Evolutionary conservation across 2,113 vertebrate genomes (phyloP).

Genomic region (Syngnathus floridae): DNA sequence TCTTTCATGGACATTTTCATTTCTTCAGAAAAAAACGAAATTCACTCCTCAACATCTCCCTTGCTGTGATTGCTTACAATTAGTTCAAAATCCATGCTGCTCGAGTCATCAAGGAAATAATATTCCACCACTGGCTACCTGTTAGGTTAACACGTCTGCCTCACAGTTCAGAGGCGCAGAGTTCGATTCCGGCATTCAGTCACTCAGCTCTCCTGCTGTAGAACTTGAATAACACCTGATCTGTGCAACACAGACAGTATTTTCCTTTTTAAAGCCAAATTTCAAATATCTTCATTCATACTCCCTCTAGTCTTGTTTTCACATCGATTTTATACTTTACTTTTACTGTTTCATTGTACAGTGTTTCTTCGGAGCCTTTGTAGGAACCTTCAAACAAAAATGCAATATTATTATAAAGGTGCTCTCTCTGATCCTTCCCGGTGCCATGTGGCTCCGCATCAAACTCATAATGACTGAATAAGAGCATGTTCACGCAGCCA

Average conservation of each 20-base stretch:
- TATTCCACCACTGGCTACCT: too few species aligned
- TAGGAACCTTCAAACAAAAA: neutral
- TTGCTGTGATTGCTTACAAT: neutral
- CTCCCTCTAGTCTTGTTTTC: neutral
- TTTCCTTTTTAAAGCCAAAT: neutral
- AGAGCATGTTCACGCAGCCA: slow-evolving; percentile 2
- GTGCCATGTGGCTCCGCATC: neutral
- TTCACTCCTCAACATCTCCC: too few species aligned
- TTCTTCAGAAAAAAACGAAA: too few species aligned
- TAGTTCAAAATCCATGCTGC: too few species aligned
- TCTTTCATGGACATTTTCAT: too few species aligned
- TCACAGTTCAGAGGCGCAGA: neutral
- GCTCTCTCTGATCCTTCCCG: neutral
- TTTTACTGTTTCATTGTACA: neutral
- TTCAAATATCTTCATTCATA: neutral
- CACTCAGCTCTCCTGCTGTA: neutral
- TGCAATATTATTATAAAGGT: neutral
- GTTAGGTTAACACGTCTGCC: neutral
- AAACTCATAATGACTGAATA: slow-evolving; percentile 21
- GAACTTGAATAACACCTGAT: neutral
- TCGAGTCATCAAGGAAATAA: too few species aligned
- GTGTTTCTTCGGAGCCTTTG: neutral
- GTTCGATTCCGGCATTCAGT: too few species aligned
- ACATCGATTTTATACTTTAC: neutral
- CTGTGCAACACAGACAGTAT: neutral